Evolutionary conservation across 1,140 invertebrate genomes (phyloP).

Genomic region (Panulirus ornatus): DNA sequence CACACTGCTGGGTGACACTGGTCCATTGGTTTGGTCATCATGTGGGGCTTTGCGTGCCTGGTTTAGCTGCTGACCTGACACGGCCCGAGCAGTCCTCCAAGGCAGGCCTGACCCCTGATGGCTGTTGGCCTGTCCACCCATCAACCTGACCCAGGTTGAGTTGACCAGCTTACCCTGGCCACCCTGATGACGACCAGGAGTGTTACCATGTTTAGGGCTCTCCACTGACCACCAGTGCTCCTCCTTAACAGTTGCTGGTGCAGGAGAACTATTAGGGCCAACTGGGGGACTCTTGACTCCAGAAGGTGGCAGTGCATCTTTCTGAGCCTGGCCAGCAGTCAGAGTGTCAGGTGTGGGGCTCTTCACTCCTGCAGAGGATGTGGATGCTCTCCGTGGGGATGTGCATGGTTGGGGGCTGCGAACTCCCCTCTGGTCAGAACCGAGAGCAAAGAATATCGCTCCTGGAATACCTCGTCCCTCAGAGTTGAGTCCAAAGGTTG

Average conservation of each 20-base stretch:
- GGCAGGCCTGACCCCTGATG: constrained; percentile 51
- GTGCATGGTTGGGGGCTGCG: constrained; percentile 45
- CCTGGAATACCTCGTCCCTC: constrained; percentile 73
- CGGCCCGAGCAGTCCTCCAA: constrained; percentile 69
- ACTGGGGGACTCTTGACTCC: constrained; percentile 62
- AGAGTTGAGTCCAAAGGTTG: constrained; percentile 73
- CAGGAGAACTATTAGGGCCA: constrained; percentile 2
- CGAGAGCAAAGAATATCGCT: constrained; percentile 71
- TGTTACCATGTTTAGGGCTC: not conserved
- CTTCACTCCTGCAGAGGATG: constrained; percentile 34
- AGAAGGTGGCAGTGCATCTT: constrained; percentile 40
- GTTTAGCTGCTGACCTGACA: constrained; percentile 62
- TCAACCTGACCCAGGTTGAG: constrained; percentile 71
- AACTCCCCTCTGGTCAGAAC: constrained; percentile 43
- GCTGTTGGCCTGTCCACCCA: constrained; percentile 55
- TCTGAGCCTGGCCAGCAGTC: constrained; percentile 17
- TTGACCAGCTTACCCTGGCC: constrained; percentile 58
- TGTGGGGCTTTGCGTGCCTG: constrained; percentile 51
- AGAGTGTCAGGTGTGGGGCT: constrained; percentile 40
- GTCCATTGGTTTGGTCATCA: constrained; percentile 44
- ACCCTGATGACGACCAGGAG: not conserved
- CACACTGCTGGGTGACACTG: constrained; percentile 32
- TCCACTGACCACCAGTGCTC: constrained; percentile 70
- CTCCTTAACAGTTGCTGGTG: constrained; percentile 48
- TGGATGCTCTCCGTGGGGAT: constrained; percentile 19